A percentile compares a stretch with the other conserved stretches of the same genome.
Conservation (phyloP, 2,888 invertebrate genomes). For the Drosophila anceps region DNA sequence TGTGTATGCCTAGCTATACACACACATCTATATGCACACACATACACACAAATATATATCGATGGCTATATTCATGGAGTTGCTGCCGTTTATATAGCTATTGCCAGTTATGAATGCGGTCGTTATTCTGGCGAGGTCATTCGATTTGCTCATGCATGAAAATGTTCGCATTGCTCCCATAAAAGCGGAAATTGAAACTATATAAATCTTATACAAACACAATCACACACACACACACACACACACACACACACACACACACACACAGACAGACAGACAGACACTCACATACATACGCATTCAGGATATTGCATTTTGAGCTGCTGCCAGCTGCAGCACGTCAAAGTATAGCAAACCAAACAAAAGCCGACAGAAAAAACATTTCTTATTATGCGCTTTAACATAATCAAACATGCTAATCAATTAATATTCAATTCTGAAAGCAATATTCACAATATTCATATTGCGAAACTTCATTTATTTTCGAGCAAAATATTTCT, state of each 20-base stretch:
- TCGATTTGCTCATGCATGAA: conserved; percentile 76
- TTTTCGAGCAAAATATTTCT: conserved; percentile 1
- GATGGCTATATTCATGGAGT: conserved; percentile 24
- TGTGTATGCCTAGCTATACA: conserved; percentile 22
- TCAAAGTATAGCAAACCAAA: conserved; percentile 29
- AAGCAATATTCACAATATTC: not conserved
- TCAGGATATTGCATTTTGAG: conserved; percentile 65
- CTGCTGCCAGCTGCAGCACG: conserved; percentile 31
- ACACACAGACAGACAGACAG: conserved; percentile 30
- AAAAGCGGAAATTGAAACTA: conserved; percentile 77
- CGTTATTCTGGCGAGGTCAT: conserved; percentile 51
- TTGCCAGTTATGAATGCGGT: conserved; percentile 61
- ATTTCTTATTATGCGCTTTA: conserved; percentile 24
- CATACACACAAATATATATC: not conserved
- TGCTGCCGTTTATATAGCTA: conserved; percentile 49
- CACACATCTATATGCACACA: not conserved
- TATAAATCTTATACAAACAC: conserved; percentile 66
- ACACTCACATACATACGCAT: conserved; percentile 17
- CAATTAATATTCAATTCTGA: conserved; percentile 1
- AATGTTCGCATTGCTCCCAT: conserved; percentile 70
- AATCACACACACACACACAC: conserved; percentile 15
- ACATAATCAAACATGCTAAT: conserved; percentile 12
- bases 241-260: conserved; percentile 26
- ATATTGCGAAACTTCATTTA: not conserved
- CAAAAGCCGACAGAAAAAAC: conserved; percentile 5